Percentiles rank a stretch among this genome's conserved stretches.
phyloP scores from a whole-genome alignment of 1,140 invertebrate genomes.

The Cepaea nemoralis region DNA sequence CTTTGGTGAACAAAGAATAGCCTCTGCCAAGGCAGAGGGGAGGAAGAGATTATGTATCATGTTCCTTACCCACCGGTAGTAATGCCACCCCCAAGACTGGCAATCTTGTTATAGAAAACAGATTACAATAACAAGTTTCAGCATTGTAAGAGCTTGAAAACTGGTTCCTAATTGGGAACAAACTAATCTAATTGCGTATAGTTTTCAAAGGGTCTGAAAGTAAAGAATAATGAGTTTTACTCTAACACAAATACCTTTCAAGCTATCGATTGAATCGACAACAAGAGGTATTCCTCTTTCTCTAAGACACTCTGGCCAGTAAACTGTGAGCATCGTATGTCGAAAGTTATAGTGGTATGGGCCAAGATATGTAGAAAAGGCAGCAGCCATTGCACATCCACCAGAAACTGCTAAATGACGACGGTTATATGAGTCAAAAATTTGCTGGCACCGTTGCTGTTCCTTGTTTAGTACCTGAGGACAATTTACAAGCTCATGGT shows the following conservation, averaged over 20 bases:
- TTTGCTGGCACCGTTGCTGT: constrained; percentile 66
- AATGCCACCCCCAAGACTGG: too few relatives aligned
- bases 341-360: constrained; percentile 70
- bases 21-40: too few relatives aligned
- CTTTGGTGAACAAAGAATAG: too few relatives aligned
- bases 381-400: constrained; percentile 68
- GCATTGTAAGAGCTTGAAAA: too few relatives aligned
- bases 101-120: too few relatives aligned
- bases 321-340: constrained; percentile 67
- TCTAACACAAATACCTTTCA: constrained; percentile 58
- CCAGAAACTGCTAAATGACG: constrained; percentile 64
- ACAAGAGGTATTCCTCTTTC: constrained; percentile 69
- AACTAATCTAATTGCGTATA: too few relatives aligned
- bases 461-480: constrained; percentile 68
- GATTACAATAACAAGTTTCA: too few relatives aligned
- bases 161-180: too few relatives aligned
- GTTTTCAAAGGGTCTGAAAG: too few relatives aligned
- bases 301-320: constrained; percentile 70
- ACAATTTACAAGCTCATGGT: not conserved
- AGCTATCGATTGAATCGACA: constrained; percentile 68
- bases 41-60: too few relatives aligned
- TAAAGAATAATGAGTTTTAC: not conserved
- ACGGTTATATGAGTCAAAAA: constrained; percentile 65
- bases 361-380: constrained; percentile 69
- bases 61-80: too few relatives aligned